Evolutionary conservation across 2,888 invertebrate species (phyloP).

Genomic region (Chalcosyrphus nemorum): DNA sequence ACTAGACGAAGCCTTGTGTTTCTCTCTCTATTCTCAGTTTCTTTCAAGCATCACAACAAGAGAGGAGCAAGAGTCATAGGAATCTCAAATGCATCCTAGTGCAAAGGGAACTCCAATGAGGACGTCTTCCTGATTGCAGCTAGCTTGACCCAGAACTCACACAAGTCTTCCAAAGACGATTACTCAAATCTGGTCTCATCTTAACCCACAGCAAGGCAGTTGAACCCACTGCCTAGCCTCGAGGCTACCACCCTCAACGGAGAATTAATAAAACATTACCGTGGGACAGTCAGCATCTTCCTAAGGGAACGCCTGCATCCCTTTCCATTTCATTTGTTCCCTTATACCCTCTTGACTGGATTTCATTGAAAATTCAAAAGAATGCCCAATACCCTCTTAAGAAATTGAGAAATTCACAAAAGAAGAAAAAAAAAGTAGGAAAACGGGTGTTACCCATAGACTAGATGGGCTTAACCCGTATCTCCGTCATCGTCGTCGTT

Average conservation of each 20-base stretch:
- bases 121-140: too few relatives aligned
- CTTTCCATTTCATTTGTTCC: background rate
- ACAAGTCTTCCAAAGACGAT: too few relatives aligned
- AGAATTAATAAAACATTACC: background rate
- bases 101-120: too few relatives aligned
- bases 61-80: too few relatives aligned
- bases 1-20: too few relatives aligned
- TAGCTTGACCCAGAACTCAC: too few relatives aligned
- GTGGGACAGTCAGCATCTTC: background rate
- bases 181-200: too few relatives aligned
- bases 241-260: background rate
- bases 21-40: too few relatives aligned
- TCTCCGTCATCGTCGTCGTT: conserved; percentile 17
- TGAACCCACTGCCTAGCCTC: background rate
- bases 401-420: background rate
- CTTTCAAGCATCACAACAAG: too few relatives aligned
- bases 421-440: background rate
- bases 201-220: too few relatives aligned
- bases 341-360: background rate
- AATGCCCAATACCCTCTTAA: background rate
- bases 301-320: background rate
- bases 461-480: conserved; percentile 40
- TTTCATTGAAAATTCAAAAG: background rate
- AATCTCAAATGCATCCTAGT: too few relatives aligned
- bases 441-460: background rate